Percentiles rank a stretch among this genome's conserved stretches.
phyloP scores from a whole-genome alignment of 2,888 invertebrate species.

The Acanthoscelides obtectus region DNA sequence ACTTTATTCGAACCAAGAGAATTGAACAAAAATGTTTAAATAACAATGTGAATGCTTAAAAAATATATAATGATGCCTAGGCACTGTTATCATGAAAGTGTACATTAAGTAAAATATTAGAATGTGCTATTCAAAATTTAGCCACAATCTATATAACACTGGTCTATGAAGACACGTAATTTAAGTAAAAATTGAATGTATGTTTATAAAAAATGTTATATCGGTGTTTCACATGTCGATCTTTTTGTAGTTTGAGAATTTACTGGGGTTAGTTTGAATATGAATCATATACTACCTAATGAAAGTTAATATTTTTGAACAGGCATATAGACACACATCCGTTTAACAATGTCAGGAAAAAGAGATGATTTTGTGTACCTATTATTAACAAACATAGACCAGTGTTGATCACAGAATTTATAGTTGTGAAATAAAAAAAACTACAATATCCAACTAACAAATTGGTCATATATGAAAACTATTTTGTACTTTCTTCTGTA shows the following conservation, averaged over 20 bases:
- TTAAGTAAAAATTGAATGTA: too few species aligned
- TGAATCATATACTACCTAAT: too few species aligned
- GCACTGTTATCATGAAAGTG: slow-evolving; percentile 42
- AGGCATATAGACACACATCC: too few species aligned
- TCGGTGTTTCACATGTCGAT: too few species aligned
- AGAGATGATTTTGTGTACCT: too few species aligned
- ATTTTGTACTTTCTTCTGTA: slow-evolving; percentile 36
- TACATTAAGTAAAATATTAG: slow-evolving; percentile 36
- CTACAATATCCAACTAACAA: slow-evolving; percentile 24
- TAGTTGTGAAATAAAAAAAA: slow-evolving; percentile 31
- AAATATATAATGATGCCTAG: slow-evolving; percentile 46
- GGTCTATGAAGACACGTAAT: slow-evolving; percentile 14
- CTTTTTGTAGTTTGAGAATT: too few species aligned
- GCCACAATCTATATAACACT: slow-evolving; percentile 41
- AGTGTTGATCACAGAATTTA: slow-evolving; percentile 39
- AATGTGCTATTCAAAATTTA: slow-evolving; percentile 38
- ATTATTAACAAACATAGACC: slow-evolving; percentile 14
- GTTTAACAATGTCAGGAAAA: too few species aligned
- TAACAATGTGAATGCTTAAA: slow-evolving; percentile 43
- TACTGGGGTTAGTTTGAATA: too few species aligned
- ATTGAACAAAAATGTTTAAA: slow-evolving; percentile 36
- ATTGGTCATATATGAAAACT: slow-evolving; percentile 35
- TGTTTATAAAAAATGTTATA: too few species aligned
- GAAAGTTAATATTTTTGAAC: too few species aligned
- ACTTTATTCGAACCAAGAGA: slow-evolving; percentile 37